Evolutionary conservation across 2,797 vertebrate species (phyloP), one percentile per base, ranked within the genome.

Genomic region (Huso huso): DNA sequence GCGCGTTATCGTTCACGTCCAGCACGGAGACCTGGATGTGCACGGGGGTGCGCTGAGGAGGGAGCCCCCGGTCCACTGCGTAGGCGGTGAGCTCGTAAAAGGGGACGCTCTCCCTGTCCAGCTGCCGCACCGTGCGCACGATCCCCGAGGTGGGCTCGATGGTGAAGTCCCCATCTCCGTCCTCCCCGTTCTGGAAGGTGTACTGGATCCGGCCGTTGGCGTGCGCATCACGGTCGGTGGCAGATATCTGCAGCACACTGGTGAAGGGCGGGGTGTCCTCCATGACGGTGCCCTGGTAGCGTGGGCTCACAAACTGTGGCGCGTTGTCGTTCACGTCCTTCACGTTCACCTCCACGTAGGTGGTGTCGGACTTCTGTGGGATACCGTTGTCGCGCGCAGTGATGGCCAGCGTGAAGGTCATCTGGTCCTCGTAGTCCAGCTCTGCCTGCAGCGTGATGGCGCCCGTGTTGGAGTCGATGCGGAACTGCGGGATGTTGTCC

Each of bases 371-470:
- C 84, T 99, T 99, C 82, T 99, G 97, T 9, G 97, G 97, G 66
- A 99, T 99, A 66, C 97, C 97, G 0, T 99, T 99, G 83, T 99
- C 96, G 74, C 95, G 94, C 15, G 95, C 96, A 3, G 95, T 97
- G 68, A 99, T 95, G 52, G 97, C 97, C 70, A 99, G 79, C 0
- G 95, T 99, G 69, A 98, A 99, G 0, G 95, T 98, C 85, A 97
- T 94, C 78, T 98, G 96, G 75, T 99, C 94, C 82, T 99, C 97
- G 1, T 99, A 99, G 81, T 99, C 97, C 8, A 99, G 84, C 51
- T 92, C 91, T 1, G 93, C 93, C 78, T 94, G 95, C 1, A 98
- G 84, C 0, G 96, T 99, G 80, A 99, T 96, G n/a, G 95, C 94
- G 1, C 96, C 97, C 0, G 90, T 91, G 57, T 86, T 83, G 0